phyloP scores from a whole-genome alignment of 1,140 invertebrate genomes.

The Mercenaria mercenaria region DNA sequence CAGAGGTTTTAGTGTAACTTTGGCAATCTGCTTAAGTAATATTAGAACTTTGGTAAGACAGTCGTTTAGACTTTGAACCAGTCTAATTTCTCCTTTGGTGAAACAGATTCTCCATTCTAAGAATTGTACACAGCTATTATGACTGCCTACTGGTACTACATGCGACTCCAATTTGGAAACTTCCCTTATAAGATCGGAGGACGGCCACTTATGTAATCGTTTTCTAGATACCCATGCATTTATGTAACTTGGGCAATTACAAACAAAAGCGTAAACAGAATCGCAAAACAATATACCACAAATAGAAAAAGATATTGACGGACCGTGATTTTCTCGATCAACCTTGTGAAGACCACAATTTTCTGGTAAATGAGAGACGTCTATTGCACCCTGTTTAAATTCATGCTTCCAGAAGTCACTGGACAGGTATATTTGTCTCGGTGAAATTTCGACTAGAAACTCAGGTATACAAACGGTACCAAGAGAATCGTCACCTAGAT shows the following conservation, averaged over 20 bases:
- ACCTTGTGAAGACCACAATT: neutral
- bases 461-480: neutral
- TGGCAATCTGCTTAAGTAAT: neutral
- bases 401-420: neutral
- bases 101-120: conserved; percentile 23
- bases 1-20: neutral
- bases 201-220: neutral
- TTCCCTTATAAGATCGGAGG: neutral
- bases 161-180: neutral
- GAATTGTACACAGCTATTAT: neutral
- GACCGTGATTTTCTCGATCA: neutral
- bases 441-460: neutral
- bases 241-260: neutral
- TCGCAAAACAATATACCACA: neutral
- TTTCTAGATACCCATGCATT: neutral
- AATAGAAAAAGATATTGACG: neutral
- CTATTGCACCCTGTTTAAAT: neutral
- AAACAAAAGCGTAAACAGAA: neutral
- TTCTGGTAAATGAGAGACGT: no score
- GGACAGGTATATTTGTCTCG: neutral
- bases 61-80: neutral
- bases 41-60: neutral
- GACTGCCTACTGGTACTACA: neutral
- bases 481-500: neutral
- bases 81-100: neutral